Evolutionary conservation across 2,797 vertebrate species (phyloP).

Genomic region (Hoplostethus atlanticus): DNA sequence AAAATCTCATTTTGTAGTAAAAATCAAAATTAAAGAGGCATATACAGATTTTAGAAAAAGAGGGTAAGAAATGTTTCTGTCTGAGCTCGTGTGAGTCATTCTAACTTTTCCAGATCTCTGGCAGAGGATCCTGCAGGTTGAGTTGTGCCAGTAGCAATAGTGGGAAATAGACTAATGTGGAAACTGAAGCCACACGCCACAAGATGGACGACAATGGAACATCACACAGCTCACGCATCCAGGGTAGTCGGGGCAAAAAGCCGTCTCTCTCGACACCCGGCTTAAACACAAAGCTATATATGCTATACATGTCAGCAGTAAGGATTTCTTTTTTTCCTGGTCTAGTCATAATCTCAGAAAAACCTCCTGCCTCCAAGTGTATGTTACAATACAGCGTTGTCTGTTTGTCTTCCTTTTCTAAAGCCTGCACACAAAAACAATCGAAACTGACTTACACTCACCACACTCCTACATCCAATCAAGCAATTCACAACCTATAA

Average conservation of each 20-base stretch:
- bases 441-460: slow-evolving; percentile 45
- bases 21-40: slow-evolving; percentile 54
- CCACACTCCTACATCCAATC: slow-evolving; percentile 53
- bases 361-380: background rate
- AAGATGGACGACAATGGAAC: slow-evolving; percentile 80
- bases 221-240: slow-evolving; percentile 73
- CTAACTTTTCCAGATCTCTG: slow-evolving; percentile 88
- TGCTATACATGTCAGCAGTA: slow-evolving; percentile 33
- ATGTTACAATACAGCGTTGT: slow-evolving; percentile 24
- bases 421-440: slow-evolving; percentile 17
- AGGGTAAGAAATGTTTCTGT: slow-evolving; percentile 73
- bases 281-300: slow-evolving; percentile 59
- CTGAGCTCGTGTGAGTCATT: slow-evolving; percentile 83
- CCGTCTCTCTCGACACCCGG: slow-evolving; percentile 67
- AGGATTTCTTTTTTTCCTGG: slow-evolving; percentile 4
- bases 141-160: slow-evolving; percentile 84
- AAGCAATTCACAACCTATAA: slow-evolving; percentile 40
- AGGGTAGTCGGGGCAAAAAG: slow-evolving; percentile 51
- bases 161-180: slow-evolving; percentile 84
- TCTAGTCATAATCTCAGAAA: background rate
- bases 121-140: slow-evolving; percentile 61
- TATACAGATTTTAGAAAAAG: slow-evolving; percentile 66
- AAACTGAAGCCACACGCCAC: slow-evolving; percentile 85
- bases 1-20: slow-evolving; percentile 61
- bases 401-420: slow-evolving; percentile 45